Evolutionary conservation across 1,140 invertebrate genomes (phyloP).

Genomic region (Trichoplusia ni): DNA sequence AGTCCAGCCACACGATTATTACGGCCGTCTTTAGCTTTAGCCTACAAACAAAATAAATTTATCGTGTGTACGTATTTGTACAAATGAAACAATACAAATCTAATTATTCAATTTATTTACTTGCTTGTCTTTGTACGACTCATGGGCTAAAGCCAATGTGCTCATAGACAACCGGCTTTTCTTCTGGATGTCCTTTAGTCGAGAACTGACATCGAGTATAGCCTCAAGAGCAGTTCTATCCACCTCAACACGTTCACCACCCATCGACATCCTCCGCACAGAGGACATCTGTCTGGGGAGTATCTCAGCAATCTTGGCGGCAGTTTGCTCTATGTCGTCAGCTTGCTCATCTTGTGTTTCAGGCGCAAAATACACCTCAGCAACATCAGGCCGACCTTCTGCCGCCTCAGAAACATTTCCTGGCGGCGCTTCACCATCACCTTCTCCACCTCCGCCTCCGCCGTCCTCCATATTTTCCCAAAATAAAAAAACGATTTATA

Average conservation of each 20-base stretch:
- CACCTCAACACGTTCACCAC: conserved; percentile 44
- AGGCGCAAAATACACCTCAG: too few relatives aligned
- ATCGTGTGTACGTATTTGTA: background rate
- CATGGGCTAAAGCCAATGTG: conserved; percentile 63
- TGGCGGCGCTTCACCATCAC: too few relatives aligned
- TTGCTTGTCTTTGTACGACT: conserved; percentile 78
- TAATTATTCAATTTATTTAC: conserved; percentile 58
- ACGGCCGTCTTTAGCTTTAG: conserved; percentile 80
- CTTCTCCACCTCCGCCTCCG: too few relatives aligned
- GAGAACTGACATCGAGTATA: conserved; percentile 70
- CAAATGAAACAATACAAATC: conserved; percentile 37
- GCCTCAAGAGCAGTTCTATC: conserved; percentile 70
- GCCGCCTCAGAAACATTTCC: too few relatives aligned
- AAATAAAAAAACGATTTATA: too few relatives aligned
- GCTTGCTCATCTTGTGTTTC: too few relatives aligned
- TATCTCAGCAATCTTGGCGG: background rate
- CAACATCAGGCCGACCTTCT: too few relatives aligned
- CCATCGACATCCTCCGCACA: background rate
- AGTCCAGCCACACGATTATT: conserved; percentile 76
- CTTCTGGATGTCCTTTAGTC: conserved; percentile 66
- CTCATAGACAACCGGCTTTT: conserved; percentile 72
- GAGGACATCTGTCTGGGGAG: background rate
- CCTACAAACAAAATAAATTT: conserved; percentile 61
- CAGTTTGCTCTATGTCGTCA: too few relatives aligned
- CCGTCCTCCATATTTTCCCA: too few relatives aligned